Evolutionary conservation across 2,888 invertebrate species (phyloP).

Genomic region (Drosophila mayaguana): DNA sequence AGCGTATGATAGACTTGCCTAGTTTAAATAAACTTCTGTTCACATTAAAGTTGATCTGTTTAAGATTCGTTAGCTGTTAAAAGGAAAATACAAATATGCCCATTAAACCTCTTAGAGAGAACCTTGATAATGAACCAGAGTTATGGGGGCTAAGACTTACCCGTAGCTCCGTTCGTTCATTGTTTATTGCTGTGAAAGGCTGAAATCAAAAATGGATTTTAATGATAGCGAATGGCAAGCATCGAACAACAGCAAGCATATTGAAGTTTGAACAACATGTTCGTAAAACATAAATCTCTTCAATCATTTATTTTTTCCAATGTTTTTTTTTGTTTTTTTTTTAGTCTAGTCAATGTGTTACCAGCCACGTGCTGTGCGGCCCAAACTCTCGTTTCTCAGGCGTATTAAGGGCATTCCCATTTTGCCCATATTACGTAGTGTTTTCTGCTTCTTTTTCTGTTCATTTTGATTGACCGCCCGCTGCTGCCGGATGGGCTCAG

Average conservation of each 20-base stretch:
- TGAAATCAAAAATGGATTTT: conserved; percentile 66
- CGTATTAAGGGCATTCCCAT: conserved; percentile 45
- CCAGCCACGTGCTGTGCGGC: conserved; percentile 67
- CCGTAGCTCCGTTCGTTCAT: conserved; percentile 6
- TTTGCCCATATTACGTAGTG: conserved; percentile 19
- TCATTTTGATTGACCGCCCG: conserved; percentile 30
- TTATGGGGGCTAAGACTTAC: neutral
- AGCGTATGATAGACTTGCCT: no score
- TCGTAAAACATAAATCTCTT: conserved; percentile 74
- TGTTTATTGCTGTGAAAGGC: conserved; percentile 60
- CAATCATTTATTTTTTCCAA: conserved; percentile 24
- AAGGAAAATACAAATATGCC: neutral
- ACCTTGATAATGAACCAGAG: conserved; percentile 9
- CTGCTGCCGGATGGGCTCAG: conserved; percentile 16
- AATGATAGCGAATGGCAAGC: conserved; percentile 53
- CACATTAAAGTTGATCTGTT: neutral
- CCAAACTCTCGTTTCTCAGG: conserved; percentile 29
- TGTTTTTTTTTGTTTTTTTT: neutral
- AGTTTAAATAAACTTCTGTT: neutral
- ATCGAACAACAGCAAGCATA: conserved; percentile 2
- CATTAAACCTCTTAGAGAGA: neutral
- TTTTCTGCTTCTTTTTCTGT: neutral
- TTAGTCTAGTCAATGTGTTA: conserved; percentile 51
- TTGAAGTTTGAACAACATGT: conserved; percentile 57
- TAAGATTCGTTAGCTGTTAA: neutral